These are phyloP conservation scores for Terrapene triunguis DNA, from an alignment of 2,113 vertebrate genomes.

Conservation along the genomic window DNA sequence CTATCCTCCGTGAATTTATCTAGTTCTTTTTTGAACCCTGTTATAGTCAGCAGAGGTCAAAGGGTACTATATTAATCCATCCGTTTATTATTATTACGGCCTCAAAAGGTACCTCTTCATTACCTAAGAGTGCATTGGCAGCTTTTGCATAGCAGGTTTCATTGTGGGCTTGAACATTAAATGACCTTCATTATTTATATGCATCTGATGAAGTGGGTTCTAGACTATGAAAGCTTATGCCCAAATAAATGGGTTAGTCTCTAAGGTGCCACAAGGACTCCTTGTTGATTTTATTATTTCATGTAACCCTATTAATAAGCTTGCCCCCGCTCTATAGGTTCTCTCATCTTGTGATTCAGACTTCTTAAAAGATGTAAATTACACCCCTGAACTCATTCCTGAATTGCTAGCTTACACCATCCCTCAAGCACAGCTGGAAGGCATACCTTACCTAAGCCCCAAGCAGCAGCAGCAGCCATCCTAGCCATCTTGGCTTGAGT, in stretches of 20 bases:
- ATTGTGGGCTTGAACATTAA: neutral
- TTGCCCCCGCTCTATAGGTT: neutral
- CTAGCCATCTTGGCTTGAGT: conserved; percentile 98
- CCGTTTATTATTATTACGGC: neutral
- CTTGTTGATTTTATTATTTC: neutral
- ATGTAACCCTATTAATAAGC: rapidly evolving
- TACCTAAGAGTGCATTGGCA: neutral
- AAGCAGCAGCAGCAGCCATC: conserved; percentile 98
- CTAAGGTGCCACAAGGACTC: too few species aligned
- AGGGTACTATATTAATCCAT: neutral
- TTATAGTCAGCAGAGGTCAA: neutral
- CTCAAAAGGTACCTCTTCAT: neutral
- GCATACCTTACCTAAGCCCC: conserved; percentile 91
- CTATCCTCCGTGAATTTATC: too few species aligned
- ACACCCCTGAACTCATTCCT: neutral
- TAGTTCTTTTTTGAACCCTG: too few species aligned
- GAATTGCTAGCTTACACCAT: rapidly evolving
- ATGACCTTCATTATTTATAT: neutral
- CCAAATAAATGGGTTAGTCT: too few species aligned
- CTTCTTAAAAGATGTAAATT: neutral
- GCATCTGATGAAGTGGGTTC: too few species aligned
- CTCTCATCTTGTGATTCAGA: neutral
- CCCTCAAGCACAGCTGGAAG: neutral
- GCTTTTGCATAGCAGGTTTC: neutral
- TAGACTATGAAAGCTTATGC: too few species aligned